phyloP scores from a whole-genome alignment of 2,797 vertebrate genomes.

The Galaxias olidus region DNA sequence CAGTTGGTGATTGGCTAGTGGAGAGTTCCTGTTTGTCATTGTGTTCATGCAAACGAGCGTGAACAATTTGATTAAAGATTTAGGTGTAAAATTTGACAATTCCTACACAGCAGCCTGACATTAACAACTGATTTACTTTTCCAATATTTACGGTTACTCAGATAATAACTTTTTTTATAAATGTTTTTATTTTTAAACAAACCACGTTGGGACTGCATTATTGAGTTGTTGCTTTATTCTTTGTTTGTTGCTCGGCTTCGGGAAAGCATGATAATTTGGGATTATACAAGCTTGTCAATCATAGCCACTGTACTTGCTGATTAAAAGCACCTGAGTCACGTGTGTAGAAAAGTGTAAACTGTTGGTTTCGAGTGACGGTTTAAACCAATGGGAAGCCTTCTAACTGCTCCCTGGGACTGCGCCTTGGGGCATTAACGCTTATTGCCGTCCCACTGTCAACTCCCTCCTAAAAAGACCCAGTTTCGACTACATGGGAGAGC shows the following conservation, averaged over 20 bases:
- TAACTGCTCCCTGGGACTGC: conserved; percentile 37
- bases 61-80: no score
- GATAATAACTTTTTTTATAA: no score
- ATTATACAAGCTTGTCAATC: conserved; percentile 20
- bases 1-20: no score
- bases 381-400: conserved; percentile 41
- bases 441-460: conserved; percentile 47
- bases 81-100: no score
- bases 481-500: not conserved
- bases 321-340: conserved; percentile 25
- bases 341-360: conserved; percentile 55
- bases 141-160: no score
- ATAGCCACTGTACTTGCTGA: not conserved
- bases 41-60: no score
- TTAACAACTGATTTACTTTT: no score
- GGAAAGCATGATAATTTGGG: not conserved
- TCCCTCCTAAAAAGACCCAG: not conserved
- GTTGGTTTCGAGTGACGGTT: conserved; percentile 62
- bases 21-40: no score
- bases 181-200: no score
- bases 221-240: not conserved
- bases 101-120: no score
- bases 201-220: no score
- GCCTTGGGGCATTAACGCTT: conserved; percentile 66
- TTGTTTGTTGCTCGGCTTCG: not conserved